These are phyloP conservation scores for Gallirallus australis DNA, from an alignment of 2,797 vertebrate genomes.

Conservation along the genomic window DNA sequence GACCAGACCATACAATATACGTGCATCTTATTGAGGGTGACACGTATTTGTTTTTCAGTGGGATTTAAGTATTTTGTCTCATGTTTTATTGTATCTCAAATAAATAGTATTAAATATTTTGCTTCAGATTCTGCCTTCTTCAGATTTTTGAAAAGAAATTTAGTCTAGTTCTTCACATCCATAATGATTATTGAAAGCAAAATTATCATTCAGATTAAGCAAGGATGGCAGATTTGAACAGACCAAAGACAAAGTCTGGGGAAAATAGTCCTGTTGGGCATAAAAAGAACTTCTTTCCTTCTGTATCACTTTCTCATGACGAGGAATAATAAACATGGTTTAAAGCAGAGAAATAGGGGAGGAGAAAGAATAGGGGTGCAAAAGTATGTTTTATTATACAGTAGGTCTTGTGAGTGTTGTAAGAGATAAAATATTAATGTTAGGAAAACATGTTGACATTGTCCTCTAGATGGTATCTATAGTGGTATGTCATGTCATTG, in stretches of 20 bases:
- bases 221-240: background rate
- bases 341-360: background rate
- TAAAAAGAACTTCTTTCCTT: background rate
- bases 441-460: constrained; percentile 48
- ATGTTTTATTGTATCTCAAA: background rate
- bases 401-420: constrained; percentile 18
- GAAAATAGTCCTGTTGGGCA: background rate
- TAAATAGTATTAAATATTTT: background rate
- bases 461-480: constrained; percentile 5
- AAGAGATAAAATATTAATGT: constrained; percentile 60
- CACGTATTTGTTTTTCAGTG: background rate
- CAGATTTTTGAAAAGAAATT: background rate
- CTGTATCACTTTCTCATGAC: background rate
- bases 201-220: background rate
- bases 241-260: background rate
- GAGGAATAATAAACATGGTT: background rate
- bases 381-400: constrained; percentile 31
- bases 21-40: background rate
- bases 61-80: background rate
- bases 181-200: background rate
- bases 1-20: background rate
- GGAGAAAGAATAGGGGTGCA: background rate
- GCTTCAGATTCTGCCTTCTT: background rate
- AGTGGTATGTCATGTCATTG: constrained; percentile 41
- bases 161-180: background rate